These are phyloP conservation scores for Delia radicum DNA, from an alignment of 1,140 invertebrate species.

Conservation along the genomic window DNA sequence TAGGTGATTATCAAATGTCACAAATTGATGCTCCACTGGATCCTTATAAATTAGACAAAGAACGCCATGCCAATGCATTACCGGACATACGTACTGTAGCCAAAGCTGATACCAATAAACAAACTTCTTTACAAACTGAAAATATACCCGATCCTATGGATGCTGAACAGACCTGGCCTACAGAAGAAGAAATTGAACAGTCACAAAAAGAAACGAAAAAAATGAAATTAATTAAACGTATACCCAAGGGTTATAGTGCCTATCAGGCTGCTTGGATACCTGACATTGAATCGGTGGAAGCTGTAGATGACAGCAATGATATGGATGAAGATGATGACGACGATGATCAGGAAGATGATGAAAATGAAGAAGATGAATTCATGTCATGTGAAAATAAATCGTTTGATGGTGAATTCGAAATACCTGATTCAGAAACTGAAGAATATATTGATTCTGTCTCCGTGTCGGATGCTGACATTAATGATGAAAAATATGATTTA, in stretches of 20 bases:
- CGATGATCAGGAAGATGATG: conserved; percentile 43
- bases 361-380: conserved; percentile 56
- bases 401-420: conserved; percentile 59
- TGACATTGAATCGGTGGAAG: conserved; percentile 66
- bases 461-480: conserved; percentile 64
- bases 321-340: conserved; percentile 41
- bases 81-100: conserved; percentile 61
- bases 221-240: conserved; percentile 72
- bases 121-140: conserved; percentile 77
- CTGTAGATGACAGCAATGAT: conserved; percentile 58
- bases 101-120: conserved; percentile 67
- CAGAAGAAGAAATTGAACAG: conserved; percentile 81
- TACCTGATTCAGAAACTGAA: conserved; percentile 61
- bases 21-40: conserved; percentile 76
- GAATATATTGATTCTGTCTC: conserved; percentile 69
- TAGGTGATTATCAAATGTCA: conserved; percentile 89
- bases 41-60: conserved; percentile 70
- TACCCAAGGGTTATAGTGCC: conserved; percentile 87
- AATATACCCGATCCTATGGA: conserved; percentile 88
- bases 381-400: conserved; percentile 68
- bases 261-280: conserved; percentile 97
- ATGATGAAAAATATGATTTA: conserved; percentile 68
- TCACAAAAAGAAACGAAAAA: conserved; percentile 66
- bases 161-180: conserved; percentile 95
- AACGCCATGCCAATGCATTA: conserved; percentile 46